Evolutionary conservation across 1,140 invertebrate species (phyloP).

Genomic region (Cyphomyrmex costatus): DNA sequence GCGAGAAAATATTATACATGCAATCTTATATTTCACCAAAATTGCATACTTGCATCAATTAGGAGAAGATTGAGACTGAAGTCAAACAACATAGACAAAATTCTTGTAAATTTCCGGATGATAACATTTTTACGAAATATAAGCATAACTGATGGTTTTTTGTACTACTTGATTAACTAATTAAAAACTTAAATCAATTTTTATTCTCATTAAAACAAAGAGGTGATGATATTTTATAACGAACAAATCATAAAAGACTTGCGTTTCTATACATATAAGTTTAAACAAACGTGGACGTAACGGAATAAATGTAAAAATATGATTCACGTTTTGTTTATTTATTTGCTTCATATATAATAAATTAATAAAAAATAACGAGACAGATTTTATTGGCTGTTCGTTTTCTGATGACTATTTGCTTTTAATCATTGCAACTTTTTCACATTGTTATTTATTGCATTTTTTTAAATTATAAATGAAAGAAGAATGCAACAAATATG

Average conservation of each 20-base stretch:
- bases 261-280: not conserved
- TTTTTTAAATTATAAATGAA: too few species aligned
- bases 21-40: not conserved
- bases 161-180: not conserved
- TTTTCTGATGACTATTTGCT: too few species aligned
- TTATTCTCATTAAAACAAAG: not conserved
- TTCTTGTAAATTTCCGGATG: not conserved
- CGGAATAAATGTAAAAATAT: not conserved
- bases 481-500: too few species aligned
- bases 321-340: not conserved
- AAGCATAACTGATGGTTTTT: not conserved
- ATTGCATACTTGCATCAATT: slow-evolving; percentile 20
- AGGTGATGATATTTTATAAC: not conserved
- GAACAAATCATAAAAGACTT: not conserved
- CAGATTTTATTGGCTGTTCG: too few species aligned
- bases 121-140: not conserved
- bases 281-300: not conserved
- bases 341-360: too few species aligned
- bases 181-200: not conserved
- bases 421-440: too few species aligned
- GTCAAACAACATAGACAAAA: not conserved
- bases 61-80: not conserved
- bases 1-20: not conserved
- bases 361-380: too few species aligned
- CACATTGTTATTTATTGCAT: too few species aligned